Percentiles rank a stretch among this genome's conserved stretches.
Evolutionary conservation across 1,140 invertebrate genomes (phyloP).

Genomic region (Cydia splendana): DNA sequence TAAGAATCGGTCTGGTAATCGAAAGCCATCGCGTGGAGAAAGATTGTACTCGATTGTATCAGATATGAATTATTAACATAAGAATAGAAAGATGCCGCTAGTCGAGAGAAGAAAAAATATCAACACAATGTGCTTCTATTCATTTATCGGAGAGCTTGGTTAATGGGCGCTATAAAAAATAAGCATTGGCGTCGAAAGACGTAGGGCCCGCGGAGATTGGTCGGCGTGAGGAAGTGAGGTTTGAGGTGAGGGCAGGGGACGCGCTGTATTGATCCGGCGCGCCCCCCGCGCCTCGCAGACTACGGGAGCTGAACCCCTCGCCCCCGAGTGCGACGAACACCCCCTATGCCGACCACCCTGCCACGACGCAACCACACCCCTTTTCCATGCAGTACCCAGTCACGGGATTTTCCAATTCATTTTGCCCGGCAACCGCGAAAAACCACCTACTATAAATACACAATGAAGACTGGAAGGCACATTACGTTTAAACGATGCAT

Average conservation of each 20-base stretch:
- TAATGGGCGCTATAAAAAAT: slow-evolving; percentile 75
- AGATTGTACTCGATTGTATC: slow-evolving; percentile 26
- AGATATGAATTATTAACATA: slow-evolving; percentile 40
- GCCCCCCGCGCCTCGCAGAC: slow-evolving; percentile 59
- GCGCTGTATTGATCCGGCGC: slow-evolving; percentile 70
- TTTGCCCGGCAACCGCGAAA: slow-evolving; percentile 63
- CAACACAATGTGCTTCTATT: slow-evolving; percentile 65
- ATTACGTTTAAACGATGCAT: slow-evolving; percentile 14
- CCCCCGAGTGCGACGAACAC: slow-evolving; percentile 42
- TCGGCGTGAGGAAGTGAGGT: slow-evolving; percentile 45
- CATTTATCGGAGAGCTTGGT: slow-evolving; percentile 68
- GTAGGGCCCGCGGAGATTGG: slow-evolving; percentile 71
- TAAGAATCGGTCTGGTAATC: slow-evolving; percentile 18
- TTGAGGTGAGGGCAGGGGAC: slow-evolving; percentile 55
- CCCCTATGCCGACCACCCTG: slow-evolving; percentile 51
- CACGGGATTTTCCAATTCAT: slow-evolving; percentile 78
- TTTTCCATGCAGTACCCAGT: slow-evolving; percentile 70
- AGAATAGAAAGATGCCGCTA: slow-evolving; percentile 39
- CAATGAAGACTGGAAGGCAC: neutral
- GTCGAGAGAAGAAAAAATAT: slow-evolving; percentile 47
- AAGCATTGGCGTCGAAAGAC: slow-evolving; percentile 77
- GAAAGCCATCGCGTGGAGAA: slow-evolving; percentile 19
- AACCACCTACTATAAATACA: slow-evolving; percentile 16
- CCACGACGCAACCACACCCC: slow-evolving; percentile 71
- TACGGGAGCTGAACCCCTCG: slow-evolving; percentile 60